Percentiles rank a stretch among this genome's conserved stretches.
Evolutionary conservation across 2,797 vertebrate species (phyloP).

Genomic region (Fistularia commersonii): DNA sequence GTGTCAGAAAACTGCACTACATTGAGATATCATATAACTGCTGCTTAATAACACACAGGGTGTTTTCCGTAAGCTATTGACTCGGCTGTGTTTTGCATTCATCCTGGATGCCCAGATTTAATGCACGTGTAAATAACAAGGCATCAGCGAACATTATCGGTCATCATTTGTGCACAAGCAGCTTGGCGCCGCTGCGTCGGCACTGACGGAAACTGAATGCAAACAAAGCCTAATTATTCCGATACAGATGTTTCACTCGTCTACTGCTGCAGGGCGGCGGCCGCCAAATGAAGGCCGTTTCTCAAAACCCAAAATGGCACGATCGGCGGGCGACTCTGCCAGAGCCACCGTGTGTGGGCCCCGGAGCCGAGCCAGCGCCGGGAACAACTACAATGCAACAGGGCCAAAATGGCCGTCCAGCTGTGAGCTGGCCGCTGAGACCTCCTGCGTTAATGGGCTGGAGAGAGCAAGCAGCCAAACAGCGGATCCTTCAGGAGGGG

Average conservation of each 20-base stretch:
- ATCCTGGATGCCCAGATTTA: conserved; percentile 12
- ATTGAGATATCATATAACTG: too few species aligned
- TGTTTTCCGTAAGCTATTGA: too few species aligned
- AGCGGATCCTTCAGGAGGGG: too few species aligned
- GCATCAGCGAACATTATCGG: conserved; percentile 11
- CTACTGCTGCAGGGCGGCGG: conserved; percentile 8
- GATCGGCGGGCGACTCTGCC: conserved; percentile 24
- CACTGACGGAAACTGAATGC: conserved; percentile 14
- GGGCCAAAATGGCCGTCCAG: conserved; percentile 1
- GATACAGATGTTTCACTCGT: conserved; percentile 27
- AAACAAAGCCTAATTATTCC: conserved; percentile 24
- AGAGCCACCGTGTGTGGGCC: conserved; percentile 8
- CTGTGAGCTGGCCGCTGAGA: conserved; percentile 4
- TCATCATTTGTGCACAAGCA: conserved; percentile 12
- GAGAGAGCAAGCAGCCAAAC: background rate
- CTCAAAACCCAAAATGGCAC: conserved; percentile 27
- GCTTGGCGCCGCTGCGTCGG: conserved; percentile 8
- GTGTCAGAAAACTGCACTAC: too few species aligned
- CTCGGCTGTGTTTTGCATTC: conserved; percentile 3
- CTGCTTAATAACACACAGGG: too few species aligned
- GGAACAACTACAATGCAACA: conserved; percentile 9
- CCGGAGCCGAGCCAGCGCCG: conserved; percentile 1
- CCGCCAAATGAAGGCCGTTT: conserved; percentile 30
- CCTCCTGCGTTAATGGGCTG: background rate
- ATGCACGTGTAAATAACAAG: conserved; percentile 13